Conservation (phyloP, 2,888 invertebrate genomes). For the Diaperis boleti region DNA sequence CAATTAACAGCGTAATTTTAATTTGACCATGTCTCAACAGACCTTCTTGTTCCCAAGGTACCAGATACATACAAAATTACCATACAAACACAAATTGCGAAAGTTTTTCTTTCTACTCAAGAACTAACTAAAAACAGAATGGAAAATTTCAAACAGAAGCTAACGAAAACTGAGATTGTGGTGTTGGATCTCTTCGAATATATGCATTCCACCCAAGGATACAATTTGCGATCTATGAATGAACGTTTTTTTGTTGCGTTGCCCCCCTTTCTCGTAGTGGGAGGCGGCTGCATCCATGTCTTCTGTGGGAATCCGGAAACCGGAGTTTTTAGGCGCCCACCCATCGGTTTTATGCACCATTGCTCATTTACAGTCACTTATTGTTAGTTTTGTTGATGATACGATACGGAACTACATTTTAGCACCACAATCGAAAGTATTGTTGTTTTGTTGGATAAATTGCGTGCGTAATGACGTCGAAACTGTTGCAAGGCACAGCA, state of each 20-base stretch:
- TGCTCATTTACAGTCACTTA: constrained; percentile 29
- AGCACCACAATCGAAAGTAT: constrained; percentile 29
- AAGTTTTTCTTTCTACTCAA: constrained; percentile 26
- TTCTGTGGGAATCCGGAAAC: constrained; percentile 40
- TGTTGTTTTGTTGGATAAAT: constrained; percentile 17
- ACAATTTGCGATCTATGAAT: constrained; percentile 53
- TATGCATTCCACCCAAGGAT: constrained; percentile 63
- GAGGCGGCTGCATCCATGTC: constrained; percentile 38
- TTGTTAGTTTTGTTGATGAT: constrained; percentile 29
- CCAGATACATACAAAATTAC: constrained; percentile 43
- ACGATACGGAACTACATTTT: constrained; percentile 36
- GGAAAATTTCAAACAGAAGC: constrained; percentile 18
- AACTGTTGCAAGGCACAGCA: constrained; percentile 11
- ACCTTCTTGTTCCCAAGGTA: constrained; percentile 45
- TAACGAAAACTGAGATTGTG: constrained; percentile 47
- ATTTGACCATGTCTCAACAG: constrained; percentile 54
- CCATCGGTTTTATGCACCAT: constrained; percentile 46
- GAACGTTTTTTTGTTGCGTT: constrained; percentile 48
- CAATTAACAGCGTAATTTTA: constrained; percentile 44
- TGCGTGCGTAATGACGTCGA: constrained; percentile 20
- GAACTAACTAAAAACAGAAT: constrained; percentile 15
- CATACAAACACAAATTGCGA: constrained; percentile 48
- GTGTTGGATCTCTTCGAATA: constrained; percentile 53
- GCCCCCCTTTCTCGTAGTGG: constrained; percentile 30
- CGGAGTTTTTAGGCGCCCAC: constrained; percentile 37